A percentile compares a stretch with the other conserved stretches of the same genome.
Evolutionary conservation across 1,140 invertebrate genomes (phyloP).

Genomic region (Hycleus phaleratus): DNA sequence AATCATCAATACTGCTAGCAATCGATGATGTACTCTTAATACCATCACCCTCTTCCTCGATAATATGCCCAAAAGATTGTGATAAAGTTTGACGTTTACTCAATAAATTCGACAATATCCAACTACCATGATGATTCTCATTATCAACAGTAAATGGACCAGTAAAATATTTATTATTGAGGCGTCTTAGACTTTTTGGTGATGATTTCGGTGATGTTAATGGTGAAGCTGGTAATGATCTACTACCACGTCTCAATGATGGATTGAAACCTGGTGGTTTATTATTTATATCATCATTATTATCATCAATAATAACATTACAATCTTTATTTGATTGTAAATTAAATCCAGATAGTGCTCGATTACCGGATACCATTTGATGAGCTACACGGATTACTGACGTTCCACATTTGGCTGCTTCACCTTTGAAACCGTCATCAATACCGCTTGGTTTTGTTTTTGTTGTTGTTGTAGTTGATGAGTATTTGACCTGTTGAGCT

Average conservation of each 20-base stretch:
- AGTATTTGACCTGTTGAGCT: neutral
- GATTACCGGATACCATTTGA: constrained; percentile 56
- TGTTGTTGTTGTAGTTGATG: neutral
- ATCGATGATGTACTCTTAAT: constrained; percentile 18
- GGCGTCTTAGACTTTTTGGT: constrained; percentile 48
- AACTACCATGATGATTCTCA: constrained; percentile 44
- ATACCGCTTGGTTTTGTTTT: constrained; percentile 52
- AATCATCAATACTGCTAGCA: constrained; percentile 18
- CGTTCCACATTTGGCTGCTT: constrained; percentile 58
- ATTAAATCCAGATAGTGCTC: constrained; percentile 30
- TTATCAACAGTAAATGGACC: constrained; percentile 36
- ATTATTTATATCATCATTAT: neutral
- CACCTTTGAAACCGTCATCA: constrained; percentile 63
- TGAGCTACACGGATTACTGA: constrained; percentile 65
- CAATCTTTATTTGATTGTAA: constrained; percentile 30
- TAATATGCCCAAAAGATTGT: constrained; percentile 44
- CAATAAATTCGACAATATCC: constrained; percentile 47
- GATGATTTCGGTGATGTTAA: constrained; percentile 52
- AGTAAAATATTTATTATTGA: constrained; percentile 47
- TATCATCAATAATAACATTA: neutral
- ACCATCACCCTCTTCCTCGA: constrained; percentile 33
- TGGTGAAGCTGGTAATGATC: constrained; percentile 62
- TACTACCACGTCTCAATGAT: constrained; percentile 50
- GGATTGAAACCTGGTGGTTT: constrained; percentile 33
- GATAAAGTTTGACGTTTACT: constrained; percentile 40